phyloP scores from a whole-genome alignment of 1,140 invertebrate species.

The Grapholita molesta region DNA sequence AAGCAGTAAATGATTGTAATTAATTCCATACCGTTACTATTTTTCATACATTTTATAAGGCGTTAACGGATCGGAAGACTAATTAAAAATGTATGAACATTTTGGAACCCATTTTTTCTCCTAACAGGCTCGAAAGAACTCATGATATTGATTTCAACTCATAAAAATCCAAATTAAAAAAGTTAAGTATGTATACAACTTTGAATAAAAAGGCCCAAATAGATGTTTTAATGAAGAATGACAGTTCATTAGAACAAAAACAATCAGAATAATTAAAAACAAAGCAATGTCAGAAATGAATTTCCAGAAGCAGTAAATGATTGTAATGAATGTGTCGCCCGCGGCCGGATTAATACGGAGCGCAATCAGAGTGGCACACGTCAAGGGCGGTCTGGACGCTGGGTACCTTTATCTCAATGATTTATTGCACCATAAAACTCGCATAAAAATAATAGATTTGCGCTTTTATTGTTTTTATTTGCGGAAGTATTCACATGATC shows the following conservation, averaged over 20 bases:
- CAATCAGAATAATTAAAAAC: neutral
- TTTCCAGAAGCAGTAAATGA: constrained; percentile 9
- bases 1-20: constrained; percentile 13
- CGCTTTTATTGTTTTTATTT: constrained; percentile 27
- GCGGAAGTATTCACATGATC: neutral
- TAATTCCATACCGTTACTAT: no score
- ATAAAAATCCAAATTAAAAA: no score
- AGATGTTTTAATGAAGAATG: no score
- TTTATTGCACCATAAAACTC: constrained; percentile 52
- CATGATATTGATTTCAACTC: no score
- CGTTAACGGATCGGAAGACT: no score
- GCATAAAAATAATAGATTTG: constrained; percentile 47
- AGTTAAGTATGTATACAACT: no score
- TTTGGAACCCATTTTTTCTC: no score
- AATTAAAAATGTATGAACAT: no score
- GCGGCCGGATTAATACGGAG: constrained; percentile 22
- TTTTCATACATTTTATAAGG: no score
- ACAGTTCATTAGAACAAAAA: no score
- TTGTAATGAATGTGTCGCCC: constrained; percentile 11
- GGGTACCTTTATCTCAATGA: constrained; percentile 52
- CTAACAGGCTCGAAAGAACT: no score
- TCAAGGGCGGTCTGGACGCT: constrained; percentile 29
- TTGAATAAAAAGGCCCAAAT: no score
- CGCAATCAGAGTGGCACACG: constrained; percentile 35
- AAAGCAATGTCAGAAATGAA: constrained; percentile 9